Evolutionary conservation across 2,797 vertebrate species (phyloP), one percentile per base, ranked within the genome.

Genomic region (Esox masquinongy): DNA sequence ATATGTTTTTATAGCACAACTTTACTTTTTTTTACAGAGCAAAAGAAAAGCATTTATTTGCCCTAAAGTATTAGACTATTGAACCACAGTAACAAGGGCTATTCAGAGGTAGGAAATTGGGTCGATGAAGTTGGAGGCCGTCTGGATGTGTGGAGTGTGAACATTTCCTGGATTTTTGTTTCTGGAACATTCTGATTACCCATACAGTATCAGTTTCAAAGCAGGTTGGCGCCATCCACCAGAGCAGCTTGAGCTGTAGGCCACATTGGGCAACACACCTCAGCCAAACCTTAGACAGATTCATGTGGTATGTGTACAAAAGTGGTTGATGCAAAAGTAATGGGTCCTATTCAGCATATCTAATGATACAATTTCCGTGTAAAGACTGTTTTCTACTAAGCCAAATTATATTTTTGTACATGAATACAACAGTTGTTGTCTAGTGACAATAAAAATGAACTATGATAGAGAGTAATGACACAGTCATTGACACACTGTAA

Each of bases 161-260:
- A 31, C 24, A 16, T 59, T 31, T 26, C 15, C 12, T 29, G 29
- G 4, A 71, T 70, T 67, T 74, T 36, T 47, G 43, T 47, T 14
- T 61, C 39, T 51, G 43, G 24, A 81, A 76, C 69, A 76, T 82
- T 74, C n/a, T n/a, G 7, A 67, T 64, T 64, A 26, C 61, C 73
- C 82, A 79, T 84, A 76, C 77, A 76, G 51, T 56, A 12, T 78
- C 7, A 39, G 53, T 53, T 79, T 84, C 75, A 80, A 86, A 73
- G 75, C 22, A 24, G 9, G n/a, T 24, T 26, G 56, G 43, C 43
- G 12, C 43, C 9, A 47, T 47, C 43, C 9, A 14, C 43, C 43
- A 47, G 43, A 14, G 9, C 22, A 61, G 56, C 56, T 24, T 26
- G 56, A 2, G 43, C 43, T 47, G 1, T 39, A 39, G 53, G 19